Conservation (phyloP, 2,797 vertebrate genomes). For the Anolis apletophallus region DNA sequence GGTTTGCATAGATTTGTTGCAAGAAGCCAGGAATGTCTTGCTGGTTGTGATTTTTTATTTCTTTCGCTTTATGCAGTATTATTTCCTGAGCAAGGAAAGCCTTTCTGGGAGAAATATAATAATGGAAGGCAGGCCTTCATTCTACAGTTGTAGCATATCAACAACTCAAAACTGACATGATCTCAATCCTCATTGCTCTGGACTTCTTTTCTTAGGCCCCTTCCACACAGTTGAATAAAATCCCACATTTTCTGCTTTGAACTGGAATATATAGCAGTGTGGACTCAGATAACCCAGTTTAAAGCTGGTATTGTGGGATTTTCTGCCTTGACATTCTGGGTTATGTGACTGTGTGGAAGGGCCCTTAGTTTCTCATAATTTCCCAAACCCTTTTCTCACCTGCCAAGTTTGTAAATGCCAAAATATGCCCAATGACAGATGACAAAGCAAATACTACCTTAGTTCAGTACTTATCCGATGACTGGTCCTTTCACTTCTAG, state of each 20-base stretch:
- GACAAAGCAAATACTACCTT: neutral
- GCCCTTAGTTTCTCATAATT: neutral
- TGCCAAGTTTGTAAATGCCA: neutral
- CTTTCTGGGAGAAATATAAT: neutral
- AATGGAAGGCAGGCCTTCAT: conserved; percentile 14
- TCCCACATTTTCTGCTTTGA: too few species aligned
- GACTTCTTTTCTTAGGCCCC: too few species aligned
- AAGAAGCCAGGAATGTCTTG: conserved; percentile 36
- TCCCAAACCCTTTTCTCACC: neutral
- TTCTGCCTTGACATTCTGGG: too few species aligned
- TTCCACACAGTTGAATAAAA: too few species aligned
- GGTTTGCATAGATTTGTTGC: conserved; percentile 43
- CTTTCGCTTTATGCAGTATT: neutral
- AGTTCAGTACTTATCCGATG: neutral
- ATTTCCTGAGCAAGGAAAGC: neutral
- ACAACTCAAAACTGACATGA: conserved; percentile 10
- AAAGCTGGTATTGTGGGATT: too few species aligned
- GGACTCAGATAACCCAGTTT: too few species aligned
- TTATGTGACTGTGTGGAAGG: too few species aligned
- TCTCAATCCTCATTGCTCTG: neutral
- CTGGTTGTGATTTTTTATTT: conserved; percentile 10
- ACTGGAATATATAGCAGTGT: too few species aligned
- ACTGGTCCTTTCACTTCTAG: neutral
- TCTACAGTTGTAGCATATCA: neutral
- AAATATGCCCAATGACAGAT: conserved; percentile 21